Base-by-base conservation (phyloP, 2,888 invertebrate species). In the Drosophila ezoana region DNA sequence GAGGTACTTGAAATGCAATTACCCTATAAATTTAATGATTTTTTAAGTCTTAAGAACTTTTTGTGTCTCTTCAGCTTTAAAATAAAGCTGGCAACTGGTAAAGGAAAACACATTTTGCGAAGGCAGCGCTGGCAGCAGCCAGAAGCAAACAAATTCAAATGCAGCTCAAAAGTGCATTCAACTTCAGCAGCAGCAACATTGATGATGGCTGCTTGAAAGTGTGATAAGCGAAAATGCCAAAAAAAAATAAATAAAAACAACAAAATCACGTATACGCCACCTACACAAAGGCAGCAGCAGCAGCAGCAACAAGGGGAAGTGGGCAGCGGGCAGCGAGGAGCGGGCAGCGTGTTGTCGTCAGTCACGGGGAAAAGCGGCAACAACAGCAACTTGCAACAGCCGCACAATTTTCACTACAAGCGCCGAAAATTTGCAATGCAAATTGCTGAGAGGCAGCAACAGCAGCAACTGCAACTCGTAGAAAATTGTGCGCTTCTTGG, bases 391-490 rank as follows among this genome's bases (percentile, higher is more conserved):
- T 63, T 16, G 58, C 59, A 44, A 52, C 65, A 54, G 48, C 75
- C 70, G 56, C 65, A 80, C 77, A 76, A 89, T 87, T 89, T 87
- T 70, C 72, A 72, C 81, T 63, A 79, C 64, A 65, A 82, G 71
- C 72, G 83, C 80, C 84, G 65, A 88, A 88, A 82, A 89, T 85
- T 85, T 89, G 89, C 87, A 85, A 64, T 89, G 89, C 84, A 85
- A 85, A 85, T 89, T 66, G 69, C 37, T 18, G 23, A 67, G 56
- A 52, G 28, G 14, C 54, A 64, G 10, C 35, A 73, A 8, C 47
- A 77, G 32, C 61, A 45, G 20, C 47, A 74, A 40, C 65, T 60
- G 9, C 38, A 79, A 58, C 56, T 11, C 35, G 37, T 58, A 18
- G 60, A 64, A 76, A 75, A 58, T 58, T 78, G 84, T 66, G 67